Evolutionary conservation across 2,888 invertebrate genomes (phyloP).

Genomic region (Oscheius sp.): DNA sequence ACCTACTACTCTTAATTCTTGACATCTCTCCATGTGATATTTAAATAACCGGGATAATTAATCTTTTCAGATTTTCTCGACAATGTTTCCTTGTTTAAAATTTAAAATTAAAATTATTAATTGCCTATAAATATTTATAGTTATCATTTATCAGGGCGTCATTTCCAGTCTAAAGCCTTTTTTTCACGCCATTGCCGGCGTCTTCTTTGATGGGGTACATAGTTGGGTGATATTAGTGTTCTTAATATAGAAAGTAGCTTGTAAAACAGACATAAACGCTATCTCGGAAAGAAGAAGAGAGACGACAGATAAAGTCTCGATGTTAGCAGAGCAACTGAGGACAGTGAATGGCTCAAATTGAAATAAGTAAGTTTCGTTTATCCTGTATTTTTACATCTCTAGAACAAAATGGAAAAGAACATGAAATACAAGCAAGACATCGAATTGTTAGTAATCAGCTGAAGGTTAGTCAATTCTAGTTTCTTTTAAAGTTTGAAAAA

Average conservation of each 20-base stretch:
- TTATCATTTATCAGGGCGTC: neutral
- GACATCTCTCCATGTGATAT: no score
- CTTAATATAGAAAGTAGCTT: constrained; percentile 17
- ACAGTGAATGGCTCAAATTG: constrained; percentile 20
- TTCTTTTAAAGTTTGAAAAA: neutral
- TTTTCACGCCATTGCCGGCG: constrained; percentile 17
- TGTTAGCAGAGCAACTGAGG: neutral
- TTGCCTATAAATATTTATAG: no score
- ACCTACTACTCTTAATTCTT: no score
- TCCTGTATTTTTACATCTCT: neutral
- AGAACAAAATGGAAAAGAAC: constrained; percentile 40
- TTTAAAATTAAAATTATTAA: no score
- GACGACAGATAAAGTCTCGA: constrained; percentile 13
- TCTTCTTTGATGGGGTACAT: neutral
- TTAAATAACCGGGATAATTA: no score
- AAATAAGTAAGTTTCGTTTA: constrained; percentile 15
- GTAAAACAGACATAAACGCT: constrained; percentile 28
- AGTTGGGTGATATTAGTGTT: neutral
- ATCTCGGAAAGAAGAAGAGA: constrained; percentile 5
- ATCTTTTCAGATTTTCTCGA: no score
- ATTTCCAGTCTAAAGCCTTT: neutral
- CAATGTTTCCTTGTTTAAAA: neutral
- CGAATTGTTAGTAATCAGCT: constrained; percentile 51
- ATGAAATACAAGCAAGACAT: constrained; percentile 42
- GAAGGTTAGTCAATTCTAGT: constrained; percentile 33